phyloP scores from a whole-genome alignment of 2,113 vertebrate species.

The Athene noctua region DNA sequence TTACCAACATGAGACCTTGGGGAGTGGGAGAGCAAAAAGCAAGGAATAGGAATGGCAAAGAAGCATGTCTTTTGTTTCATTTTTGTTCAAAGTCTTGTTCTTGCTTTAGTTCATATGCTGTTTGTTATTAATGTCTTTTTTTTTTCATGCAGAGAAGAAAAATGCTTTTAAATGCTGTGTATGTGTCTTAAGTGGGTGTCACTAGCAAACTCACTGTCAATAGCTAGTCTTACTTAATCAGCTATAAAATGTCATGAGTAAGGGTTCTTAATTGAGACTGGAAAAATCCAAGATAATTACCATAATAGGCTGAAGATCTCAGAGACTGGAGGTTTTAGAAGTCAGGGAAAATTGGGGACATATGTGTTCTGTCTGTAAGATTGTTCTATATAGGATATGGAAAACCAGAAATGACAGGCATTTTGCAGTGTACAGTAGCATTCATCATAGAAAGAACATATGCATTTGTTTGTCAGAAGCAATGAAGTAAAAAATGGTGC shows the following conservation, averaged over 20 bases:
- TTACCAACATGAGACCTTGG: not conserved
- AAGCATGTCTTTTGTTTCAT: not conserved
- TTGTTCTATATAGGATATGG: not conserved
- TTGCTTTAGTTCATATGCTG: not conserved
- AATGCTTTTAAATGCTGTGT: not conserved
- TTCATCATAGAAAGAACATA: conserved; percentile 1
- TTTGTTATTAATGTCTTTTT: not conserved
- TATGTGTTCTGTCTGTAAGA: not conserved
- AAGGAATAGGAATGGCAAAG: not conserved
- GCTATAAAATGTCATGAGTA: not conserved
- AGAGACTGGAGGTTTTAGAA: not conserved
- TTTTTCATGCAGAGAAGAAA: not conserved
- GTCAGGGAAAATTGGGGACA: not conserved
- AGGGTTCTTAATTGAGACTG: not conserved
- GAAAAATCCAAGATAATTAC: conserved; percentile 28
- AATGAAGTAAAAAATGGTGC: not conserved
- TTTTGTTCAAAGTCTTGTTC: not conserved
- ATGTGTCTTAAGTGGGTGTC: not conserved
- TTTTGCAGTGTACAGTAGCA: conserved; percentile 36
- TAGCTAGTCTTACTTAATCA: conserved; percentile 9
- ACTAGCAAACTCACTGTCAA: not conserved
- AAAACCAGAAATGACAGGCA: conserved; percentile 22
- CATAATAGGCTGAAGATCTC: not conserved
- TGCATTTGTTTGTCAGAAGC: conserved; percentile 31
- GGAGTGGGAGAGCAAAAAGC: not conserved